Percentiles rank a stretch among this genome's conserved stretches.
Evolutionary conservation across 1,140 invertebrate genomes (phyloP).

Genomic region (Magallana gigas): DNA sequence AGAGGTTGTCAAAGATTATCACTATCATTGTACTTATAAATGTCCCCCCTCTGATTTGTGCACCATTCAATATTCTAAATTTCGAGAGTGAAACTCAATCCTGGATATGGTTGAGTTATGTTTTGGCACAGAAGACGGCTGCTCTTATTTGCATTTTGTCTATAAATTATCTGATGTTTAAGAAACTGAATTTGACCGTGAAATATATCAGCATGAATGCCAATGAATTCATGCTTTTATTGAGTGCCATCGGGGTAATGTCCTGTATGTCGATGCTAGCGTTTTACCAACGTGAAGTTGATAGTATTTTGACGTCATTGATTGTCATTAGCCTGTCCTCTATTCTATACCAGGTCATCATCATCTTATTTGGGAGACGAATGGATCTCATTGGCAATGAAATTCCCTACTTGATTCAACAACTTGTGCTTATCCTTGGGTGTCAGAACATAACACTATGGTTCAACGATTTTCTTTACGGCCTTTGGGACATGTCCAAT

Average conservation of each 20-base stretch:
- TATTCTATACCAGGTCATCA: not conserved
- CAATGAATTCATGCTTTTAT: not conserved
- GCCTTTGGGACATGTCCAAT: not conserved
- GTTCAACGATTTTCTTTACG: not conserved
- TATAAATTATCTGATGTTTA: not conserved
- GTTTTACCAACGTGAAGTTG: not conserved
- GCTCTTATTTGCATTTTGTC: not conserved
- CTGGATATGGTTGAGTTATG: not conserved
- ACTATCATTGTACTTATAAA: not conserved
- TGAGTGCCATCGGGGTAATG: not conserved
- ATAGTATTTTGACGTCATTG: not conserved
- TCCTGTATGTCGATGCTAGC: not conserved
- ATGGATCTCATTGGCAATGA: not conserved
- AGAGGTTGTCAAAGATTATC: not conserved
- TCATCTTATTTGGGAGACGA: constrained; percentile 5
- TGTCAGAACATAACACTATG: not conserved
- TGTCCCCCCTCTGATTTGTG: not conserved
- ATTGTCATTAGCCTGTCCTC: not conserved
- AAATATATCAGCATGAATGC: not conserved
- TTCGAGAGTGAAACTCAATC: not conserved
- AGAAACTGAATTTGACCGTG: not conserved
- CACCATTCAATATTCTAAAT: not conserved
- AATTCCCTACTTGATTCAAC: not conserved
- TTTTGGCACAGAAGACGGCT: not conserved
- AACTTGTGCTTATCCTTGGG: not conserved